phyloP scores from a whole-genome alignment of 2,113 vertebrate genomes.

The Eupsittula cactorum region DNA sequence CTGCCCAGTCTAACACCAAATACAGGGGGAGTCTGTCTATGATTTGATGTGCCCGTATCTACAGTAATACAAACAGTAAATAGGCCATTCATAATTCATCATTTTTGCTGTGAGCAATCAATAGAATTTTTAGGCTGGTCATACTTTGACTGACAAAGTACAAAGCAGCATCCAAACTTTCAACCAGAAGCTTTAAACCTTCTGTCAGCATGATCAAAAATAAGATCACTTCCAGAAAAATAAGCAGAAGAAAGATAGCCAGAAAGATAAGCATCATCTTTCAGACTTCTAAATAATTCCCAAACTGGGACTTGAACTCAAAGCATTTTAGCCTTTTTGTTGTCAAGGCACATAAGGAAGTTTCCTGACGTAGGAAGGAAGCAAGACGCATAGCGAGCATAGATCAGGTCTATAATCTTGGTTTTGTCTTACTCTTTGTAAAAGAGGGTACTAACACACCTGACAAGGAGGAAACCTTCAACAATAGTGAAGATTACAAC shows the following conservation, averaged over 20 bases:
- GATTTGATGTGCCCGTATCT: not conserved
- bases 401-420: not conserved
- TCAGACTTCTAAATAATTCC: conserved; percentile 19
- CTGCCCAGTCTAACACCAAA: not conserved
- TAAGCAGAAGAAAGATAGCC: not conserved
- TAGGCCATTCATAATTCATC: not conserved
- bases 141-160: not conserved
- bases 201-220: not conserved
- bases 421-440: not conserved
- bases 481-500: not conserved
- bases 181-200: not conserved
- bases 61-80: not conserved
- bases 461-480: not conserved
- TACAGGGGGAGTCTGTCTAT: not conserved
- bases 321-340: not conserved
- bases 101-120: not conserved
- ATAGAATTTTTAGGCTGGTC: not conserved
- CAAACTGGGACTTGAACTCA: not conserved
- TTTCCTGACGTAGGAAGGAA: not conserved
- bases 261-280: not conserved
- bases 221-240: conserved; percentile 6
- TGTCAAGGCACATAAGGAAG: not conserved
- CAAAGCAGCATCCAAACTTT: not conserved
- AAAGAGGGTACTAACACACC: not conserved
- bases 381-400: not conserved